Evolutionary conservation across 1,140 invertebrate species (phyloP).

Genomic region (Asbolus verrucosus): DNA sequence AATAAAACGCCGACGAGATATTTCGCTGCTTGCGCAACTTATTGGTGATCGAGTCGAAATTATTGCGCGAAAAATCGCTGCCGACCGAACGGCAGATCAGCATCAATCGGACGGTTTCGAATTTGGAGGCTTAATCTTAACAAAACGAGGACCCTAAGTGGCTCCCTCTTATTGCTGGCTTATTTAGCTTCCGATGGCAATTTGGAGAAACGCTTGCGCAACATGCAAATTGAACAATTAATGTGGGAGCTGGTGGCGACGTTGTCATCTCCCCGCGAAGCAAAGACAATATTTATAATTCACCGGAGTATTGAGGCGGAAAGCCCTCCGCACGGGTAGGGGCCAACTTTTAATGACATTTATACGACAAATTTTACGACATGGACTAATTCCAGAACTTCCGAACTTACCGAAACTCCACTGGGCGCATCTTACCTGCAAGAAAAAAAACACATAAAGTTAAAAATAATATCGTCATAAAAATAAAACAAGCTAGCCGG

Average conservation of each 20-base stretch:
- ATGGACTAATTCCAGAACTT: neutral
- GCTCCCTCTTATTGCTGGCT: no score
- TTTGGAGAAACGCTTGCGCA: no score
- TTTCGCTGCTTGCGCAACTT: no score
- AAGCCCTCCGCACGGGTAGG: conserved; percentile 32
- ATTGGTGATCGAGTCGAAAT: no score
- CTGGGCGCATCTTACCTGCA: neutral
- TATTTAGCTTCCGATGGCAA: no score
- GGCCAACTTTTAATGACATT: conserved; percentile 50
- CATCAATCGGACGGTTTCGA: no score
- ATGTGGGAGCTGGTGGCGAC: neutral
- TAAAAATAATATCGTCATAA: conserved; percentile 11
- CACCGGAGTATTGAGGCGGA: conserved; percentile 46
- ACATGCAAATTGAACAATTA: no score
- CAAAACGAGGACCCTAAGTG: no score
- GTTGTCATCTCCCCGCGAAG: neutral
- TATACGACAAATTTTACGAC: conserved; percentile 46
- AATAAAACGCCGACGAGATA: no score
- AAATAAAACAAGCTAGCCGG: conserved; percentile 1
- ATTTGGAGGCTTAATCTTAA: no score
- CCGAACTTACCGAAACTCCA: neutral
- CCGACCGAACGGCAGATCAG: no score
- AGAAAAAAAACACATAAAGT: conserved; percentile 8
- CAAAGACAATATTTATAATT: conserved; percentile 39
- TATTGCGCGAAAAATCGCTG: no score